Evolutionary conservation across 2,113 vertebrate species (phyloP), one percentile per base, ranked within the genome.

Genomic region (Megaceryle torquata): DNA sequence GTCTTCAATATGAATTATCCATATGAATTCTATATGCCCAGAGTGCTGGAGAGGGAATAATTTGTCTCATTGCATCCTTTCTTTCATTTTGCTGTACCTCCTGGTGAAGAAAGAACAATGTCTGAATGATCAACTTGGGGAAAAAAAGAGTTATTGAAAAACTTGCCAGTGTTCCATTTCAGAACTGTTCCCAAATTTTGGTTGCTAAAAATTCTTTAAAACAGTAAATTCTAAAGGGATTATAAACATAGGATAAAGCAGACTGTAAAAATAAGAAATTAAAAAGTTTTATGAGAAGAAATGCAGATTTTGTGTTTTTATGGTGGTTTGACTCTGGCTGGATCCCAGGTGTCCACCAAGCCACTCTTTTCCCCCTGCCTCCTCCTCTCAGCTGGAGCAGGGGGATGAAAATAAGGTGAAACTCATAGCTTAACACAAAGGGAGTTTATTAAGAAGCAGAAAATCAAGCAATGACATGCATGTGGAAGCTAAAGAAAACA

Each of bases 91-190:
- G 2, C 20, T 83, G 3, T 57, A 29, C n/a, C 5, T 48, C 26
- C 10, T 43, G 7, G 7, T 24, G 8, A 78, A 93, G 39, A 79
- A 91, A 37, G 4, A 64, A 33, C 13, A 46, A 74, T 63, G 4
- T 50, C 17, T 63, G 24, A 75, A 51, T 12, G 3, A 50, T 61
- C 6, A 82, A 39, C 20, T 50, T 1, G 2, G 44, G 16, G 6
- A 8, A 35, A 39, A 37, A 39, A 35, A 3, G 10, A 4, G 2
- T 0, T 25, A 64, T 76, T 63, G 6, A 5, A 83, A 81, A 16
- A 35, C 6, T 56, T 78, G 4, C 2, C 6, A 17, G 5, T 10
- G 3, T 67, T 87, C 31, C 33, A 5, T 86, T 72, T 71, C 20
- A 76, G 54, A 69, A 60, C 26, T 46, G 17, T 31, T 12, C 13